A percentile compares a stretch with the other conserved stretches of the same genome.
These are phyloP conservation scores for Campaea margaritaria DNA, from an alignment of 2,888 invertebrate genomes.

Conservation along the genomic window DNA sequence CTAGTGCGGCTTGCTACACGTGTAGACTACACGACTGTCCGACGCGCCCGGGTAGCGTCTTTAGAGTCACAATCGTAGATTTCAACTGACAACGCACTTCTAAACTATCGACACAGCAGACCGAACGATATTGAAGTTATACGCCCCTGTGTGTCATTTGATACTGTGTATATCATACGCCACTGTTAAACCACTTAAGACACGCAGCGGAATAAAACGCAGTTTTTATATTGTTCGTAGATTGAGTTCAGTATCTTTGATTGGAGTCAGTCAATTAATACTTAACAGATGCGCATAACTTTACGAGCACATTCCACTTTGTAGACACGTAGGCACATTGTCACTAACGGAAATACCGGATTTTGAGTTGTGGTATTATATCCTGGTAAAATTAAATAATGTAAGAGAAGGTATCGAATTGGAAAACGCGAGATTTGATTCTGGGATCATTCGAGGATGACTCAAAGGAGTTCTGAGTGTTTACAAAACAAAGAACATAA, in stretches of 20 bases:
- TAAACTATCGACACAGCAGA: conserved; percentile 1
- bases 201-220: conserved; percentile 5
- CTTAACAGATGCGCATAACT: conserved; percentile 13
- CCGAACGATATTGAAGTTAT: not conserved
- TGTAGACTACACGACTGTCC: not conserved
- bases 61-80: not conserved
- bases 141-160: conserved; percentile 3
- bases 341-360: conserved; percentile 10
- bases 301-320: conserved; percentile 22
- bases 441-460: not conserved
- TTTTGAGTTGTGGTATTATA: conserved; percentile 11
- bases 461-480: conserved; percentile 28
- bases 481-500: conserved; percentile 47
- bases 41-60: not conserved
- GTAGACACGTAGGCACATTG: not conserved
- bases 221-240: not conserved
- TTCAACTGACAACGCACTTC: not conserved
- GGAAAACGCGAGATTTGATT: not conserved
- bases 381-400: not conserved
- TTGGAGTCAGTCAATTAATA: conserved; percentile 3
- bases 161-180: not conserved
- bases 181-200: not conserved
- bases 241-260: conserved; percentile 5
- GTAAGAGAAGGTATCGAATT: not conserved
- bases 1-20: not conserved